phyloP scores from a whole-genome alignment of 2,888 invertebrate genomes.

The Cordilura impudica region DNA sequence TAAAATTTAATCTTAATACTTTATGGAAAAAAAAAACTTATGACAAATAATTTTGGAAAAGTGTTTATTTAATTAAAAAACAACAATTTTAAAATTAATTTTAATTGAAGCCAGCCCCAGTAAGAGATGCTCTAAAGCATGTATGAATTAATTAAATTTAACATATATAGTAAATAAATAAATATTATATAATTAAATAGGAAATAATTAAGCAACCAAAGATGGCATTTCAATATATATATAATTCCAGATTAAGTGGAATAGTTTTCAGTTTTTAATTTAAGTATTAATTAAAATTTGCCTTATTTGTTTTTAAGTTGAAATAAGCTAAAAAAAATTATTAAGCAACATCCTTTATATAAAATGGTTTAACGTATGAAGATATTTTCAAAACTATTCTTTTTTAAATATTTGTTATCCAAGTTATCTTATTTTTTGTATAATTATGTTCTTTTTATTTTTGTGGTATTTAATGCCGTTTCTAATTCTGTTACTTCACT shows the following conservation, averaged over 20 bases:
- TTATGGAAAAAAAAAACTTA: background rate
- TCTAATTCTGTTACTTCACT: conserved; percentile 4
- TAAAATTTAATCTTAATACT: conserved; percentile 14
- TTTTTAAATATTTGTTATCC: background rate
- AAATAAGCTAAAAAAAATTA: conserved; percentile 32
- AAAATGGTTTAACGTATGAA: background rate
- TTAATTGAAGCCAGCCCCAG: conserved; percentile 34
- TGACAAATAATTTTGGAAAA: conserved; percentile 29
- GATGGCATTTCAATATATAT: conserved; percentile 57
- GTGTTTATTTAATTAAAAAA: conserved; percentile 19
- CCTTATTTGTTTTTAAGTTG: conserved; percentile 63
- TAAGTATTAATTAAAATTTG: conserved; percentile 45
- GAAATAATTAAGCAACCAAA: conserved; percentile 61
- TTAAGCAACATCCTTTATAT: background rate
- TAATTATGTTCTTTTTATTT: conserved; percentile 1
- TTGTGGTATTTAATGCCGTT: conserved; percentile 55
- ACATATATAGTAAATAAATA: conserved; percentile 46
- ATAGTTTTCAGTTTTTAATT: conserved; percentile 38
- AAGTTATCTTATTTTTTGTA: background rate
- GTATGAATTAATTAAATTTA: conserved; percentile 1
- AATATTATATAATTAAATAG: conserved; percentile 41
- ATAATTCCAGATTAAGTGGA: background rate
- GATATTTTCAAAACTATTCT: background rate
- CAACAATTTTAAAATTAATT: conserved; percentile 18
- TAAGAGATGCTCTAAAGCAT: conserved; percentile 43